phyloP scores from a whole-genome alignment of 2,113 vertebrate species.

The Columbina picui region DNA sequence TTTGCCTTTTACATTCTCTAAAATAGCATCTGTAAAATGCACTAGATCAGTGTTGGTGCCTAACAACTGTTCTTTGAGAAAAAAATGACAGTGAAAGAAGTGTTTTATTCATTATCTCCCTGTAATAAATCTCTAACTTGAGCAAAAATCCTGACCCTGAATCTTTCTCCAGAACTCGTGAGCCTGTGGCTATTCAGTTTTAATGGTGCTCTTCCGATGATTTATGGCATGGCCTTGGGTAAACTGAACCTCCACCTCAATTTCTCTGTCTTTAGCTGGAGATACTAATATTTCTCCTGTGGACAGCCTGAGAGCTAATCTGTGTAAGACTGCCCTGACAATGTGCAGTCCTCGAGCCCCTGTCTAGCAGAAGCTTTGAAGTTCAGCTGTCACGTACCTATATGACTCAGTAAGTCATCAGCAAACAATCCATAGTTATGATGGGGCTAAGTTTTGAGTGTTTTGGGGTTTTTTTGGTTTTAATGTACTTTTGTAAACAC shows the following conservation, averaged over 20 bases:
- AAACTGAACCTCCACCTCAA: constrained; percentile 10
- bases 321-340: not conserved
- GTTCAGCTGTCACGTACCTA: not conserved
- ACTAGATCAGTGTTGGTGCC: not conserved
- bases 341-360: not conserved
- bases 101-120: constrained; percentile 34
- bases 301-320: not conserved
- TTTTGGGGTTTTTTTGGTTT: not conserved
- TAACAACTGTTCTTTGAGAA: not conserved
- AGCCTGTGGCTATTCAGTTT: constrained; percentile 18
- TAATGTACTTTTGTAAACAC: not conserved
- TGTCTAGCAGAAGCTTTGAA: not conserved
- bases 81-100: not conserved
- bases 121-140: constrained; percentile 29
- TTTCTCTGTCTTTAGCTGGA: constrained; percentile 8
- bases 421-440: not conserved
- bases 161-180: not conserved
- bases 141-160: constrained; percentile 21
- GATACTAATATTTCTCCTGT: not conserved
- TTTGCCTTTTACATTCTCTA: not conserved
- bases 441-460: not conserved
- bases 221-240: constrained; percentile 35
- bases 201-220: not conserved
- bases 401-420: not conserved
- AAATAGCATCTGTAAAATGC: not conserved